These are phyloP conservation scores for Eleutherodactylus coqui DNA, from an alignment of 2,797 vertebrate genomes.

Conservation along the genomic window DNA sequence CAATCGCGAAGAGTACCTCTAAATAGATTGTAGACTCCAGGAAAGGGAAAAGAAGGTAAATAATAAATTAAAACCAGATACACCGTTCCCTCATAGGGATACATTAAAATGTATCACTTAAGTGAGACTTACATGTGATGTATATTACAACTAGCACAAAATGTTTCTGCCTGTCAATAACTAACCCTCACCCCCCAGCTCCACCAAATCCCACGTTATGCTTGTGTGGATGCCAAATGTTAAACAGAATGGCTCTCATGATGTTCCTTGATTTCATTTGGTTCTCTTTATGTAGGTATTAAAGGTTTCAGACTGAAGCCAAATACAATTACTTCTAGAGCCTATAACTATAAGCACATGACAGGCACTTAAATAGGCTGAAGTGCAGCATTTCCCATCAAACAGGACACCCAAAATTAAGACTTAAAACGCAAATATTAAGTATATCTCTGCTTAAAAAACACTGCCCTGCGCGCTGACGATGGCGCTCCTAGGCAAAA, in stretches of 20 bases:
- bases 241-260: conserved; percentile 25
- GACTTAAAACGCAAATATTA: conserved; percentile 4
- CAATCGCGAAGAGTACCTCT: not conserved
- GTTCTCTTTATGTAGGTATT: conserved; percentile 16
- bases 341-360: conserved; percentile 23
- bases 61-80: conserved; percentile 25
- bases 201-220: not conserved
- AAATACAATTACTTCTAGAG: conserved; percentile 20
- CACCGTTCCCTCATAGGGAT: not conserved
- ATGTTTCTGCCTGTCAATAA: conserved; percentile 28
- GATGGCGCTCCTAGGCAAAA: not conserved
- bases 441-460: conserved; percentile 3
- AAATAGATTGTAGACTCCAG: not conserved
- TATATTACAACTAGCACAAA: not conserved
- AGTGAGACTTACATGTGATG: not conserved
- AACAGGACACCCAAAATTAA: not conserved
- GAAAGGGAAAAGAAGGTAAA: not conserved
- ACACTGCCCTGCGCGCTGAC: not conserved
- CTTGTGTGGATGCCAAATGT: conserved; percentile 23
- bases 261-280: conserved; percentile 29
- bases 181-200: not conserved
- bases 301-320: conserved; percentile 31
- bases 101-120: not conserved
- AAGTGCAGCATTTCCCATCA: conserved; percentile 4
- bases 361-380: not conserved